These are phyloP conservation scores for Pegoplata infirma DNA, from an alignment of 2,888 invertebrate species.

Conservation along the genomic window DNA sequence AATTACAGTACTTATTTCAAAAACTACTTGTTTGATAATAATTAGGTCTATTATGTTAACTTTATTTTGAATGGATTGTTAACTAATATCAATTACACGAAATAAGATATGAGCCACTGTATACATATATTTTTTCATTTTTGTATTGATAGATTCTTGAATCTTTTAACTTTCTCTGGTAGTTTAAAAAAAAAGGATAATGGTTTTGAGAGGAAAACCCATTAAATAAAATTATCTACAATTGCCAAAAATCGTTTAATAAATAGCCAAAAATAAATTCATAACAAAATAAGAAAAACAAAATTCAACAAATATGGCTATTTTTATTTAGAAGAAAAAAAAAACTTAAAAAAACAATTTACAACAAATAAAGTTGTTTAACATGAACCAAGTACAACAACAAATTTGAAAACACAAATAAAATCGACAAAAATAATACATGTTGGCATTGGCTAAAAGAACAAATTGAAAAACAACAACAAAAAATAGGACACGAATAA, in stretches of 20 bases:
- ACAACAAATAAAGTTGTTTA: constrained; percentile 44
- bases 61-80: no score
- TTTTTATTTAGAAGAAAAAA: constrained; percentile 20
- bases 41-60: no score
- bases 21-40: no score
- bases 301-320: constrained; percentile 25
- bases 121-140: no score
- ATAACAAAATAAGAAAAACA: neutral
- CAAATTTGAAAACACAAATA: constrained; percentile 15
- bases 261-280: constrained; percentile 5
- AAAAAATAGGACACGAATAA: neutral
- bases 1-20: no score
- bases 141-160: no score
- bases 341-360: neutral
- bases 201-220: neutral
- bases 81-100: no score
- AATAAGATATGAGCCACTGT: no score
- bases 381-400: constrained; percentile 42
- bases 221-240: constrained; percentile 13
- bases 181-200: neutral
- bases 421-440: constrained; percentile 18
- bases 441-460: constrained; percentile 44
- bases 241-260: constrained; percentile 46
- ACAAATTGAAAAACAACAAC: constrained; percentile 4
- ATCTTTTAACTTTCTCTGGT: neutral